Percentiles rank a stretch among this genome's conserved stretches.
Conservation (phyloP, 1,140 invertebrate species). For the Ditylenchus dipsaci region DNA sequence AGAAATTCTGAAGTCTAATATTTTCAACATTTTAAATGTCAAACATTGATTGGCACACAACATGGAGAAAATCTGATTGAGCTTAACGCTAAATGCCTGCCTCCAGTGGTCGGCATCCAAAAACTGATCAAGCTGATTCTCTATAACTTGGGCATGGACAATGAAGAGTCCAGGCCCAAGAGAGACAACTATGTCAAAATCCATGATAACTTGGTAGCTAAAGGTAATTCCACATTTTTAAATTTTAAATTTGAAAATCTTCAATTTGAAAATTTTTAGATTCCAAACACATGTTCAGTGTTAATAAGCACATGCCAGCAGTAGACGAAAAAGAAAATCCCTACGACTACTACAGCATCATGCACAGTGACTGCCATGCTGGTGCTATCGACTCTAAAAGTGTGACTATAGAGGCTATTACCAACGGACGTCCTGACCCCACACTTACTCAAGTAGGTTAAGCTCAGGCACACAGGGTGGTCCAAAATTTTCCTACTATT, state of each 20-base stretch:
- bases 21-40: neutral
- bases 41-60: neutral
- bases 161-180: neutral
- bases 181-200: neutral
- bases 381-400: neutral
- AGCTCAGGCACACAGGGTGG: no score
- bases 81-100: neutral
- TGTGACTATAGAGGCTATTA: no score
- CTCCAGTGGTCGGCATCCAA: neutral
- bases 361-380: neutral
- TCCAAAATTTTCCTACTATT: no score
- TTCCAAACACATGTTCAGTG: neutral
- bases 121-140: neutral
- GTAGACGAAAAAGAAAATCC: neutral
- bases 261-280: neutral
- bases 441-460: no score
- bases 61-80: neutral
- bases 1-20: no score
- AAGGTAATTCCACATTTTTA: neutral
- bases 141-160: slow-evolving; percentile 1
- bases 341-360: neutral
- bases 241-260: neutral
- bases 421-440: no score
- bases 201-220: neutral
- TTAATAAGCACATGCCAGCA: neutral